Evolutionary conservation across 2,113 vertebrate genomes (phyloP).

Genomic region (Mixornis gularis): DNA sequence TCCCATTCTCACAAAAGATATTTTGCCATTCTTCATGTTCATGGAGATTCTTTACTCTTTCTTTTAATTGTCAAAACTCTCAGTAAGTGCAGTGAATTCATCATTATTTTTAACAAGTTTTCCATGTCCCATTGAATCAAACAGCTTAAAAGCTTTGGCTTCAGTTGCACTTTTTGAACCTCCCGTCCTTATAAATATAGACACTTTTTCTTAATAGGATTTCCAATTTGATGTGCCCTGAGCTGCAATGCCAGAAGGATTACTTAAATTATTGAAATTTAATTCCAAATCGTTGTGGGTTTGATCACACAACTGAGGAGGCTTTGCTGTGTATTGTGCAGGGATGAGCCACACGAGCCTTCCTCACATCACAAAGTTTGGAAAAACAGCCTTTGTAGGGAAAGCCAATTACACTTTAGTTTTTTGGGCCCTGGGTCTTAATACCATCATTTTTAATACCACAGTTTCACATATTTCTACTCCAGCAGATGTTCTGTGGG

Average conservation of each 20-base stretch:
- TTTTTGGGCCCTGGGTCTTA: not conserved
- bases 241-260: constrained; percentile 1
- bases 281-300: constrained; percentile 3
- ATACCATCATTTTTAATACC: not conserved
- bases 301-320: not conserved
- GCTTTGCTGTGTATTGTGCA: not conserved
- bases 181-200: not conserved
- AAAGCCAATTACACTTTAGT: not conserved
- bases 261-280: constrained; percentile 18
- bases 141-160: constrained; percentile 7
- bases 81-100: not conserved
- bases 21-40: not conserved
- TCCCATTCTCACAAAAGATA: not conserved
- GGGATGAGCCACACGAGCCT: not conserved
- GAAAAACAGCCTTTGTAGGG: not conserved
- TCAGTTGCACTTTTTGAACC: not conserved
- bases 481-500: not conserved
- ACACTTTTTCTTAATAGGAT: not conserved
- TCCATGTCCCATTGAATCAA: not conserved
- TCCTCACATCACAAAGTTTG: not conserved
- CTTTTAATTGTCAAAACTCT: not conserved
- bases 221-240: not conserved
- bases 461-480: not conserved
- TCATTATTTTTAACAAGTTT: not conserved
- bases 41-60: not conserved